Base-by-base conservation (phyloP, 2,888 invertebrate genomes). In the Drosophila bunnanda region DNA sequence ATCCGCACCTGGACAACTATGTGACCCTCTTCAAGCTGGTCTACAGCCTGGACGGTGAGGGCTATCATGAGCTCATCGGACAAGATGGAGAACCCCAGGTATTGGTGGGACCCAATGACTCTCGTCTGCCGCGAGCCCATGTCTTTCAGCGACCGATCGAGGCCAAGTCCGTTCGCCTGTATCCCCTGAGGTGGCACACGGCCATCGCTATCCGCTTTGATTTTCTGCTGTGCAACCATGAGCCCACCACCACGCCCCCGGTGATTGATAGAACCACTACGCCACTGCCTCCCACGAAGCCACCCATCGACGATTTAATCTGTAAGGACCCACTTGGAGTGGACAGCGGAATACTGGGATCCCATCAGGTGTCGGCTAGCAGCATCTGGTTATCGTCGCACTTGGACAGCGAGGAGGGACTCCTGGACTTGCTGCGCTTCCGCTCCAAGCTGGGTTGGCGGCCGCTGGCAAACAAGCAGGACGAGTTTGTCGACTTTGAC, bases 321-420 rank as follows among this genome's bases (percentile, higher is more conserved):
- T 97, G 97, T 85, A 93, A 93, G 4, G 96, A 96, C 76, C 93
- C 94, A 0, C 95, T 97, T 93, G 97, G 97, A 2, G 89, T 97
- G 30, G 94, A 38, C 94, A 9, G 94, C 94, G 39, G 94, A 94
- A 85, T 92, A 94, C 2, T 92, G 95, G 17, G 93, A 13, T 15
- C 22, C 3, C 15, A 94, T 25, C 96, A 95, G 93, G 93, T 97
- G 1, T 84, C 85, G 59, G 88, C 90, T 0, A 92, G 92, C 57
- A 92, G 91, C 34, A 75, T 90, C 28, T 90, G 90, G 90, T 86
- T 43, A 9, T 43, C 43, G 15, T 43, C 43, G 4, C 54, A 54
- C 13, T 17, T 38, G 36, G 53, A 38, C 36, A n/a, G 12, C 7
- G 53, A 90, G 6, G 87, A 89, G 22, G 80, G 88, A 41, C 73